Base-by-base conservation (phyloP, 2,797 vertebrate species). In the Falco berigora region DNA sequence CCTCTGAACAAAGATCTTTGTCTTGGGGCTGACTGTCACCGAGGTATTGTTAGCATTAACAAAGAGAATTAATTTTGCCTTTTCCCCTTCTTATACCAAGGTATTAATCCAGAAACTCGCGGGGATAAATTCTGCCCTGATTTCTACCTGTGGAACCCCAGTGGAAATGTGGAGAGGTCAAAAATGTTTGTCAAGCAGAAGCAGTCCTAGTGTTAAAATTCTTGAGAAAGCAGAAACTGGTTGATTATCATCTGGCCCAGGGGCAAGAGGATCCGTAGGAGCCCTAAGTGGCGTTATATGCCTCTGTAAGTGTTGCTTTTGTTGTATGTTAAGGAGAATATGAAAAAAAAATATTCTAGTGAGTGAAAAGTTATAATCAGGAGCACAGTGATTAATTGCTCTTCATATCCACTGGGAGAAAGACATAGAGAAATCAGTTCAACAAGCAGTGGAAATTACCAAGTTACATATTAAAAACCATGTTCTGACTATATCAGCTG, bases 41-140 rank as follows among this genome's bases (percentile, higher is more conserved):
- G 38, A 93, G 94, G 92, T 94, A 86, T 95, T 77, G 7, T 87
- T 95, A 85, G 46, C 42, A 61, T 18, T 92, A 74, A 89, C 67
- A 64, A 62, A 94, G 90, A 92, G 87, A 95, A 96, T 95, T 96
- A 95, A 96, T 95, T 95, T 96, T 96, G 91, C 88, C 94, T 95
- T 96, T 92, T 94, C 86, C 68, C 88, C 67, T 89, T 91, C 53
- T 38, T 88, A 10, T 89, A 89, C 49, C 23, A 44, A 86, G 34
- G 53, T 84, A 88, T 94, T 94, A 95, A 93, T 91, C 56, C 90
- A 87, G 86, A 95, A 95, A 64, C 91, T 83, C 90, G 21, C 1
- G 62, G 77, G 93, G 67, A 94, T 96, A 77, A 93, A 92, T 93
- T 95, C 64, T 96, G 93, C 49, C 92, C 92, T 89, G 95, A 93